A percentile compares a stretch with the other conserved stretches of the same genome.
These are phyloP conservation scores for Drosophila koepferae DNA, from an alignment of 2,888 invertebrate genomes.

Conservation along the genomic window DNA sequence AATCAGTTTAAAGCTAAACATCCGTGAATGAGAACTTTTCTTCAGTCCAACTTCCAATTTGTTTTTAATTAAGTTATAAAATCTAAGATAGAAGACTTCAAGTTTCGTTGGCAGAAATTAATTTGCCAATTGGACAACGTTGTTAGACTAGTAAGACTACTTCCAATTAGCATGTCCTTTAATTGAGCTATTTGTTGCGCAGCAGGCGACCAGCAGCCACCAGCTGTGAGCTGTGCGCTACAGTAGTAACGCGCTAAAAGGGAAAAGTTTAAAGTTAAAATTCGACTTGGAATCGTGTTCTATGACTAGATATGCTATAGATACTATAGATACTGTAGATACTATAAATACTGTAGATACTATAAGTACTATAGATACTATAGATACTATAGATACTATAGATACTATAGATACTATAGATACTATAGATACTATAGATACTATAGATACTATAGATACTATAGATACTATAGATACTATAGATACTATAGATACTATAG, in stretches of 20 bases:
- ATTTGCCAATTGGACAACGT: background rate
- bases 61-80: background rate
- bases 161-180: conserved; percentile 14
- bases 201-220: background rate
- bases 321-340: background rate
- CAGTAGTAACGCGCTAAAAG: conserved; percentile 1
- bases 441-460: too few species aligned
- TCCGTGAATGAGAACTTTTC: too few species aligned
- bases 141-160: background rate
- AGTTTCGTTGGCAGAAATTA: background rate
- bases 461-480: background rate
- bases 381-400: background rate
- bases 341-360: too few species aligned
- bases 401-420: too few species aligned
- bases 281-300: background rate
- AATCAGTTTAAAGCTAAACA: background rate
- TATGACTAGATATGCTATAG: background rate
- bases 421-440: too few species aligned
- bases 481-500: too few species aligned
- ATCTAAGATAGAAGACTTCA: background rate
- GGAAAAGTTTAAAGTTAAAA: background rate
- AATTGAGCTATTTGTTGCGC: conserved; percentile 14
- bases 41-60: background rate
- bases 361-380: background rate
- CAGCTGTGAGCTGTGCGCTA: background rate